Percentiles rank a stretch among this genome's conserved stretches.
Conservation (phyloP, 2,113 vertebrate species). For the Nycticryphes semicollaris region DNA sequence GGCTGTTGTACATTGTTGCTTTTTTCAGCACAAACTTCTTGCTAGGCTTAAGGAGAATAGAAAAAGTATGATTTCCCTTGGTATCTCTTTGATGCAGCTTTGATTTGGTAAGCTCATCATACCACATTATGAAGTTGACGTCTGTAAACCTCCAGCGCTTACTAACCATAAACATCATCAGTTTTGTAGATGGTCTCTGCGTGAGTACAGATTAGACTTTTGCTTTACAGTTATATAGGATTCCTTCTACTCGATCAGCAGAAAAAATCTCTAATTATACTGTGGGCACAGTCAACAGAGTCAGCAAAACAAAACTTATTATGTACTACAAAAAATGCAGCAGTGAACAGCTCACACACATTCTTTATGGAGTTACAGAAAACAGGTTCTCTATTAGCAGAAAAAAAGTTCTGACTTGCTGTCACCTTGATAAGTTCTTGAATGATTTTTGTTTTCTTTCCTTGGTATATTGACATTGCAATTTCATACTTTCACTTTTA, state of each 20-base stretch:
- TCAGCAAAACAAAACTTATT: conserved; percentile 50
- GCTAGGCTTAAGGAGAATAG: background rate
- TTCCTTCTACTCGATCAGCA: conserved; percentile 29
- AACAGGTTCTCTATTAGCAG: background rate
- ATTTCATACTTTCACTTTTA: background rate
- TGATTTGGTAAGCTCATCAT: background rate
- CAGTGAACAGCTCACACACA: background rate
- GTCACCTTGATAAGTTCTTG: background rate
- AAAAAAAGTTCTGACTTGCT: background rate
- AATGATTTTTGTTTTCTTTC: background rate
- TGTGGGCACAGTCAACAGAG: conserved; percentile 5
- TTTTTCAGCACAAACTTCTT: background rate
- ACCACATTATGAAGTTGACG: background rate
- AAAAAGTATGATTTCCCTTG: background rate
- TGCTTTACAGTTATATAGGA: background rate
- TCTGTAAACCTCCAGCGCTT: background rate
- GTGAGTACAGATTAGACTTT: background rate
- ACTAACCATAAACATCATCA: background rate
- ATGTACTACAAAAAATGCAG: background rate
- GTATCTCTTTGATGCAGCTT: background rate
- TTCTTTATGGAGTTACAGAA: background rate
- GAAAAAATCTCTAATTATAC: conserved; percentile 35
- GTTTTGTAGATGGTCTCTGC: background rate
- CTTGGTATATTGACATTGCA: background rate
- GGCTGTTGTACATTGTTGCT: background rate